Evolutionary conservation across 2,888 invertebrate species (phyloP).

Genomic region (Metallyticus violacea): DNA sequence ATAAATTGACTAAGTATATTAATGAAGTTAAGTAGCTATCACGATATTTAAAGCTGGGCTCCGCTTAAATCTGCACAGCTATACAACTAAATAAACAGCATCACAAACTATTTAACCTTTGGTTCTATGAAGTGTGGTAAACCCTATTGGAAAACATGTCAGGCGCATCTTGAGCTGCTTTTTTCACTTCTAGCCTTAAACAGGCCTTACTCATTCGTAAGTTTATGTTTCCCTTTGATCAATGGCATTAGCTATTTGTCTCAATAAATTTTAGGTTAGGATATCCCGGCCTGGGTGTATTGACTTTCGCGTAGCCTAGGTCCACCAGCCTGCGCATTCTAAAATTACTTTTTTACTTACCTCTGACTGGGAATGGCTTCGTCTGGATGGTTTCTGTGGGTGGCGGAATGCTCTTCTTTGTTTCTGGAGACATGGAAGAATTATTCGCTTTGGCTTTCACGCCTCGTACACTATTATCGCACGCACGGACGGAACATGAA

Average conservation of each 20-base stretch:
- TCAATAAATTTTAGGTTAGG: not conserved
- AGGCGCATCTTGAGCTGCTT: not conserved
- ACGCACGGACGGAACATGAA: conserved; percentile 21
- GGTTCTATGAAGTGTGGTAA: not conserved
- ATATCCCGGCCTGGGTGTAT: not conserved
- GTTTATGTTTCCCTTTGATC: not conserved
- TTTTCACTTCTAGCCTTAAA: not conserved
- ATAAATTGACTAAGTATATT: too few relatives aligned
- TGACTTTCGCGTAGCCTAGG: not conserved
- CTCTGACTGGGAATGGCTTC: conserved; percentile 84
- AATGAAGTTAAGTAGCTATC: too few relatives aligned
- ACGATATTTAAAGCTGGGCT: too few relatives aligned
- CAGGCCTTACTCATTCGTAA: not conserved
- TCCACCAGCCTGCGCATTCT: not conserved
- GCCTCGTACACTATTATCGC: conserved; percentile 10
- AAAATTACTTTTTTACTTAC: conserved; percentile 48
- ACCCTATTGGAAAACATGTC: too few relatives aligned
- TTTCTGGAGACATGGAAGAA: conserved; percentile 33
- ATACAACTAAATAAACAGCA: too few relatives aligned
- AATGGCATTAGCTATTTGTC: not conserved
- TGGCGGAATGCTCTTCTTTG: conserved; percentile 53
- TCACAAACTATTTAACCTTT: not conserved
- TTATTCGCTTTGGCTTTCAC: conserved; percentile 11
- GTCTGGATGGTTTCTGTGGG: conserved; percentile 84
- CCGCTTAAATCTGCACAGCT: too few relatives aligned